A percentile compares a stretch with the other conserved stretches of the same genome.
phyloP scores from a whole-genome alignment of 2,113 vertebrate genomes.

The Nipponia nippon region DNA sequence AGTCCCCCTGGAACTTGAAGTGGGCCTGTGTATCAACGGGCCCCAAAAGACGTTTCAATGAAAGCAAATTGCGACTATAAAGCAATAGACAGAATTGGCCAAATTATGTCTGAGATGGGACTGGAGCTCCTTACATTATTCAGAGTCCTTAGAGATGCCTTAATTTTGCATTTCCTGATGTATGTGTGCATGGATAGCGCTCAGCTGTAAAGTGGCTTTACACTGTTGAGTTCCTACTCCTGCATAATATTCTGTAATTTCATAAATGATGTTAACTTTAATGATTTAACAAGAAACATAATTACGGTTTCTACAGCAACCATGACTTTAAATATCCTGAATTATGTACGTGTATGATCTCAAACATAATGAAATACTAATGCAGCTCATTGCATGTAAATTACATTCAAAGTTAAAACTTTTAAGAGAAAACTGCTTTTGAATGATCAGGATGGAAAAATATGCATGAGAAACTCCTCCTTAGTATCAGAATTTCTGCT shows the following conservation, averaged over 20 bases:
- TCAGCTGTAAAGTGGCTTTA: not conserved
- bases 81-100: not conserved
- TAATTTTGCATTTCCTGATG: not conserved
- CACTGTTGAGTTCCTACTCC: not conserved
- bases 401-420: not conserved
- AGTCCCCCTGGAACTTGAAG: not conserved
- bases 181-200: not conserved
- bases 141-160: not conserved
- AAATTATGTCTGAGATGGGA: not conserved
- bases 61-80: not conserved
- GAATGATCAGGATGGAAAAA: not conserved
- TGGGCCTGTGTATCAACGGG: fast-evolving
- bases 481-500: not conserved
- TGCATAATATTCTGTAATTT: constrained; percentile 19
- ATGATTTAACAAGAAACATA: constrained; percentile 49
- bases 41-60: not conserved
- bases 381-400: not conserved
- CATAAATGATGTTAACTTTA: constrained; percentile 37
- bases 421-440: not conserved
- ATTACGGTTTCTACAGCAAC: constrained; percentile 38
- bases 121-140: not conserved
- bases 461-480: not conserved
- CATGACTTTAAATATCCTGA: not conserved
- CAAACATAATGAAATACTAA: constrained; percentile 30
- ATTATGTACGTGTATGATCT: constrained; percentile 37